Conservation (phyloP, 2,888 invertebrate genomes). For the Phasia obesa region DNA sequence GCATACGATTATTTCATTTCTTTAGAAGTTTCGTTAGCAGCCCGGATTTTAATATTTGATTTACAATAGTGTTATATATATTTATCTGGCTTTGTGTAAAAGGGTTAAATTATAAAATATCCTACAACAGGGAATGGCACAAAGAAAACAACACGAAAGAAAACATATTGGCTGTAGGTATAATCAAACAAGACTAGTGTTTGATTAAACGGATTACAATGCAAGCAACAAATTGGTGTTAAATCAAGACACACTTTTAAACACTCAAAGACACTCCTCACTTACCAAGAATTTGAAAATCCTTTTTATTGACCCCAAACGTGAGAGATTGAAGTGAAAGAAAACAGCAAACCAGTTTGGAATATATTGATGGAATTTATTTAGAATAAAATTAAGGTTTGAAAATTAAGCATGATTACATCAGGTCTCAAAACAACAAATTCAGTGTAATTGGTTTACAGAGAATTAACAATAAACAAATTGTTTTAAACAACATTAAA, state of each 20-base stretch:
- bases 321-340: conserved; percentile 57
- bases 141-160: not conserved
- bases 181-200: conserved; percentile 66
- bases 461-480: not conserved
- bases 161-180: not conserved
- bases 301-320: conserved; percentile 30
- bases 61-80: conserved; percentile 53
- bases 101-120: conserved; percentile 56
- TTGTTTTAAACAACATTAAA: conserved; percentile 5
- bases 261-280: not conserved
- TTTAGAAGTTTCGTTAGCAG: not conserved
- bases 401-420: conserved; percentile 23
- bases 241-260: conserved; percentile 42
- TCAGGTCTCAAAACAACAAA: conserved; percentile 20
- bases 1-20: conserved; percentile 50
- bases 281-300: conserved; percentile 17
- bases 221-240: conserved; percentile 69
- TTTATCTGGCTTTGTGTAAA: conserved; percentile 23
- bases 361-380: conserved; percentile 46
- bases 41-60: conserved; percentile 66
- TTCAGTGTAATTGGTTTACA: conserved; percentile 17
- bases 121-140: not conserved
- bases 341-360: conserved; percentile 37
- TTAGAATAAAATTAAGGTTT: conserved; percentile 17
- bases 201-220: conserved; percentile 69